phyloP scores from a whole-genome alignment of 1,140 invertebrate species.

The Trachymyrmex cornetzi region DNA sequence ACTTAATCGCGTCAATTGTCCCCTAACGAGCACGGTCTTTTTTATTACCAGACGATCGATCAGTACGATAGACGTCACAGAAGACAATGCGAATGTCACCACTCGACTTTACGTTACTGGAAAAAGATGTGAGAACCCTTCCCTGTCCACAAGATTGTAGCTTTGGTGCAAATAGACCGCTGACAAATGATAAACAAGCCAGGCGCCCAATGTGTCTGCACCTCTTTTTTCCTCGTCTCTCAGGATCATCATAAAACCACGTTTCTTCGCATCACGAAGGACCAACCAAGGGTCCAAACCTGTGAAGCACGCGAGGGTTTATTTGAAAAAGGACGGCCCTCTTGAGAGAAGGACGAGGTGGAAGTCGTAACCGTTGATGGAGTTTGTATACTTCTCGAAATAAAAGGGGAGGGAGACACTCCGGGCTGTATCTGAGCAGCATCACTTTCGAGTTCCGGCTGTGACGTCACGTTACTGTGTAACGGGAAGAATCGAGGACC shows the following conservation, averaged over 20 bases:
- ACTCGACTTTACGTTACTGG: background rate
- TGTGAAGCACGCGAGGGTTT: constrained; percentile 74
- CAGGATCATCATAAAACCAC: constrained; percentile 64
- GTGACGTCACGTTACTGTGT: background rate
- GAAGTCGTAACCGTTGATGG: constrained; percentile 41
- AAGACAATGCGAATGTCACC: background rate
- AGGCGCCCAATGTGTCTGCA: constrained; percentile 14
- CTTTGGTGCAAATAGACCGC: constrained; percentile 79
- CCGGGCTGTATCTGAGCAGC: constrained; percentile 8
- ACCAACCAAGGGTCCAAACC: constrained; percentile 64
- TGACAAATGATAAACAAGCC: constrained; percentile 82
- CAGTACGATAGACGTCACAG: background rate
- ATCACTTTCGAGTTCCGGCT: background rate
- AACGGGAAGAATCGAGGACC: background rate
- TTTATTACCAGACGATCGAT: constrained; percentile 51
- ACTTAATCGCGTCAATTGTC: constrained; percentile 44
- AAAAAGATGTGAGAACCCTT: constrained; percentile 50
- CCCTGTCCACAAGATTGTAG: constrained; percentile 50
- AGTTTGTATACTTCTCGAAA: constrained; percentile 71
- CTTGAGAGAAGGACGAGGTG: constrained; percentile 55
- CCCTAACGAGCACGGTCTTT: constrained; percentile 13
- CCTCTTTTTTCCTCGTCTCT: constrained; percentile 16
- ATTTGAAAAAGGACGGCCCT: constrained; percentile 75
- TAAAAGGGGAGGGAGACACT: constrained; percentile 59
- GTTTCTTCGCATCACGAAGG: constrained; percentile 71